Percentiles rank a stretch among this genome's conserved stretches.
Evolutionary conservation across 1,140 invertebrate genomes (phyloP).

Genomic region (Homarus americanus): DNA sequence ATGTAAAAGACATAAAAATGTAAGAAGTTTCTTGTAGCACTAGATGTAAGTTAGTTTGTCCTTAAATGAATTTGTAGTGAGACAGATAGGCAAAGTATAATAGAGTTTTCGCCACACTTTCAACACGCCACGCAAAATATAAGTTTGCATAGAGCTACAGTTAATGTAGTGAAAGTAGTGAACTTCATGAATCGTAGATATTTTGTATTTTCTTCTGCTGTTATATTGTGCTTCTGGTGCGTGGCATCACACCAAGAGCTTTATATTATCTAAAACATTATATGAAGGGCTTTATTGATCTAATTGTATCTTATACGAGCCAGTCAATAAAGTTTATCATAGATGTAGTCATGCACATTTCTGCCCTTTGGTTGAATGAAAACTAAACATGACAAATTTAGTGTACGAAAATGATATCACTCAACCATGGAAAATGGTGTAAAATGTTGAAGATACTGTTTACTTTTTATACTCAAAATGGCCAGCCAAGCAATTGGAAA

Average conservation of each 20-base stretch:
- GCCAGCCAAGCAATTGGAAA: too few species aligned
- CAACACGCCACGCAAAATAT: background rate
- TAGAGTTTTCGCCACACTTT: background rate
- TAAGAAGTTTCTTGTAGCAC: background rate
- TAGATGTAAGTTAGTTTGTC: slow-evolving; percentile 6
- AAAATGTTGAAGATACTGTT: too few species aligned
- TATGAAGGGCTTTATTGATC: slow-evolving; percentile 8
- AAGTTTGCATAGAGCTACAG: background rate
- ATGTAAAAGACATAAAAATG: background rate
- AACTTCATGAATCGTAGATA: background rate
- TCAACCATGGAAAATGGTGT: too few species aligned
- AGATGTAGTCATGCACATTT: background rate
- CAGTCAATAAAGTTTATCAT: slow-evolving; percentile 17
- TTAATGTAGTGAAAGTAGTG: background rate
- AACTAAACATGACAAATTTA: too few species aligned
- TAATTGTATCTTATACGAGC: background rate
- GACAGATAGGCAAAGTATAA: background rate
- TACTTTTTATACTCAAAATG: too few species aligned
- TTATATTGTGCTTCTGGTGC: background rate
- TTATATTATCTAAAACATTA: slow-evolving; percentile 5
- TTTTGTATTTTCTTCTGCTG: slow-evolving; percentile 8
- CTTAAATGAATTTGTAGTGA: background rate
- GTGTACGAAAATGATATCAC: too few species aligned
- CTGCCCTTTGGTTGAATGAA: background rate
- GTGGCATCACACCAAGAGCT: slow-evolving; percentile 3